Conservation (phyloP, 92 coral and sea anemone genomes). For the Palythoa grandis region DNA sequence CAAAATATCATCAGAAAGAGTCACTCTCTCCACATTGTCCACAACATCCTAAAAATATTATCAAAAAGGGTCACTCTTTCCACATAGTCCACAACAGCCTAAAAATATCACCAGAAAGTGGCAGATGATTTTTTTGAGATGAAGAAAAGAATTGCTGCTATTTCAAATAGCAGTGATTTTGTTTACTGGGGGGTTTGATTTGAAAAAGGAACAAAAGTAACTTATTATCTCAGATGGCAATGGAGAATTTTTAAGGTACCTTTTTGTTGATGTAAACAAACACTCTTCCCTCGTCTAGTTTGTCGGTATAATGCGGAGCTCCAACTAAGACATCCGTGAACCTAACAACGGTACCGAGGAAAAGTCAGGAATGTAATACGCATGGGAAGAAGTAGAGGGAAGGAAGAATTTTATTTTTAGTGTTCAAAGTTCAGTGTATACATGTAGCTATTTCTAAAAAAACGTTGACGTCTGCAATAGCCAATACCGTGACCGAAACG, state of each 20-base stretch:
- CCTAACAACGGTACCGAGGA: conserved; percentile 14
- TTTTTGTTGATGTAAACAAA: conserved; percentile 72
- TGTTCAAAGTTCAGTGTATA: no score
- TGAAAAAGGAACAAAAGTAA: background rate
- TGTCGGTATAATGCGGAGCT: conserved; percentile 73
- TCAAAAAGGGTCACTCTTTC: conserved; percentile 63
- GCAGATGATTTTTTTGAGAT: no score
- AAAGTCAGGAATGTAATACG: background rate
- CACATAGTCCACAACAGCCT: conserved; percentile 69
- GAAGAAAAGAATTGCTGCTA: no score
- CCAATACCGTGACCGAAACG: no score
- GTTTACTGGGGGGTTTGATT: no score
- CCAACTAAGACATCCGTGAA: conserved; percentile 78
- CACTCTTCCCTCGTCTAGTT: conserved; percentile 81
- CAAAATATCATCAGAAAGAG: conserved; percentile 64
- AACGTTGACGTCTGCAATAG: no score
- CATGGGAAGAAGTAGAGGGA: background rate
- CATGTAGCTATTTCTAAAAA: no score
- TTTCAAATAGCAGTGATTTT: no score
- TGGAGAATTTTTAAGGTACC: conserved; percentile 5
- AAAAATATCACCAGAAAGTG: background rate
- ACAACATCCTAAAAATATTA: conserved; percentile 72
- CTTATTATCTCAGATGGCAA: background rate
- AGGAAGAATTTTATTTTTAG: background rate
- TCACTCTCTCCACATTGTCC: conserved; percentile 41